Percentiles rank a stretch among this genome's conserved stretches.
phyloP scores from a whole-genome alignment of 2,797 vertebrate genomes.

The Synaphobranchus kaupii region DNA sequence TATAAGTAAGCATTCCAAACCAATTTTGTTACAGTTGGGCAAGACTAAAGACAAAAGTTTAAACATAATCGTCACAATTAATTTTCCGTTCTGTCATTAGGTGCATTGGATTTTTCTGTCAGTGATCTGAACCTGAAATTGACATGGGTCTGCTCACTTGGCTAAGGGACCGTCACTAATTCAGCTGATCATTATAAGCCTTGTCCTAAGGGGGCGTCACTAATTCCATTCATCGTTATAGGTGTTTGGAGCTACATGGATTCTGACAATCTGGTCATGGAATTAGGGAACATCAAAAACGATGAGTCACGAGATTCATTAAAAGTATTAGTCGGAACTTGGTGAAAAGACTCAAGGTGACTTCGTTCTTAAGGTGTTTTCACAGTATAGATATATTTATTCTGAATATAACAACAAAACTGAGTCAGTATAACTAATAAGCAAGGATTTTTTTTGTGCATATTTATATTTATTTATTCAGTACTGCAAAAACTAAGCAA shows the following conservation, averaged over 20 bases:
- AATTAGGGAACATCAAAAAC: slow-evolving; percentile 40
- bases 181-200: slow-evolving; percentile 27
- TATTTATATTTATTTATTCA: not conserved
- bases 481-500: not conserved
- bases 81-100: not conserved
- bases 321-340: slow-evolving; percentile 54
- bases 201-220: slow-evolving; percentile 5
- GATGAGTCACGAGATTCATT: slow-evolving; percentile 62
- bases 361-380: not conserved
- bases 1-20: not conserved
- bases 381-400: not conserved
- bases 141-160: slow-evolving; percentile 7
- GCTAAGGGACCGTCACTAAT: slow-evolving; percentile 18
- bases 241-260: slow-evolving; percentile 35
- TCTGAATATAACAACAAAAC: not conserved
- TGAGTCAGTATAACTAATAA: not conserved
- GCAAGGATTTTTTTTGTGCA: not conserved
- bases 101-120: not conserved
- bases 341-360: slow-evolving; percentile 30
- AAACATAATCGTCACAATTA: not conserved
- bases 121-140: slow-evolving; percentile 15
- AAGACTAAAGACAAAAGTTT: not conserved
- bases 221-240: slow-evolving; percentile 27
- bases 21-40: slow-evolving; percentile 6
- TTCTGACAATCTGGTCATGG: slow-evolving; percentile 41